phyloP scores from a whole-genome alignment of 2,797 vertebrate genomes.

The Argya squamiceps region DNA sequence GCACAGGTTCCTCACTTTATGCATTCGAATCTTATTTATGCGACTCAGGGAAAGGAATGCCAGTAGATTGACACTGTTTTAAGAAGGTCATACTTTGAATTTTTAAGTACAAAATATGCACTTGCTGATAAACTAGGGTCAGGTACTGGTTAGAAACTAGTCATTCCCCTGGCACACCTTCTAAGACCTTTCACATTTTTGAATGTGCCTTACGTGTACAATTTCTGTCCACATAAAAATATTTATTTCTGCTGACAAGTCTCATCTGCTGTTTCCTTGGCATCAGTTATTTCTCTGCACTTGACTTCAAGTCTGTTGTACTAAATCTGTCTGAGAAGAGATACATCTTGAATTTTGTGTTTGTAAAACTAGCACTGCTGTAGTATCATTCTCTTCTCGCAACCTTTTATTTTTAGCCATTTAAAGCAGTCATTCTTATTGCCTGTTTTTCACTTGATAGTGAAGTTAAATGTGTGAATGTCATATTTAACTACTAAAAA shows the following conservation, averaged over 20 bases:
- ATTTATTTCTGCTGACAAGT: conserved; percentile 6
- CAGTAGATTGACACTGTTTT: background rate
- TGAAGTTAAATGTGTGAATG: background rate
- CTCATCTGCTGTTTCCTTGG: conserved; percentile 5
- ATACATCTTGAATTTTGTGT: background rate
- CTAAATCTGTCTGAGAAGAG: background rate
- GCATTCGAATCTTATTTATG: background rate
- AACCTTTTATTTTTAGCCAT: background rate
- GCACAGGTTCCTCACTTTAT: background rate
- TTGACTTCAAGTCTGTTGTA: background rate
- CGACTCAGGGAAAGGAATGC: background rate
- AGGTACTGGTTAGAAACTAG: background rate
- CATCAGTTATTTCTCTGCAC: background rate
- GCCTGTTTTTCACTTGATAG: background rate
- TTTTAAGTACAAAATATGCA: background rate
- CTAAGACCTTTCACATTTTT: background rate
- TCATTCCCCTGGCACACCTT: background rate
- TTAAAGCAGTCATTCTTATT: background rate
- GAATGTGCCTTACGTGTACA: background rate
- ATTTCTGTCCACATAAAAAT: conserved; percentile 7
- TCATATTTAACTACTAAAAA: conserved; percentile 25
- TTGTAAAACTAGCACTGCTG: background rate
- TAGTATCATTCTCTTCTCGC: background rate
- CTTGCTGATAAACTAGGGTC: background rate
- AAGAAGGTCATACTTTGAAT: background rate